These are phyloP conservation scores for Nycteola revayana DNA, from an alignment of 2,888 invertebrate genomes.

Conservation along the genomic window DNA sequence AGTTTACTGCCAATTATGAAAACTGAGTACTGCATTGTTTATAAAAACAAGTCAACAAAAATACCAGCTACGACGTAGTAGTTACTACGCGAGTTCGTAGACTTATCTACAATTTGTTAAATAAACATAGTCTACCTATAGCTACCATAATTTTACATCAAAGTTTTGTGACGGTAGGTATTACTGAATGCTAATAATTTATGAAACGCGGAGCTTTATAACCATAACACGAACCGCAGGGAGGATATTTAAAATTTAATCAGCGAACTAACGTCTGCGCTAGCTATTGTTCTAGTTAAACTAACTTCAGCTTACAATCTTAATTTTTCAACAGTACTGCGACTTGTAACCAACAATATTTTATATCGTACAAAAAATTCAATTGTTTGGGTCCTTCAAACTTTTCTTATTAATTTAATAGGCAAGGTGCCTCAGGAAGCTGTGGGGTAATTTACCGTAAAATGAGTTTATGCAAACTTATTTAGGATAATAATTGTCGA, in stretches of 20 bases:
- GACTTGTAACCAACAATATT: neutral
- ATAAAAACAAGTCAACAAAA: too few species aligned
- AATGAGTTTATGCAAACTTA: constrained; percentile 51
- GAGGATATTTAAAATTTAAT: constrained; percentile 8
- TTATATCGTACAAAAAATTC: neutral
- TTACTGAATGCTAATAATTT: too few species aligned
- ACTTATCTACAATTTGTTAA: too few species aligned
- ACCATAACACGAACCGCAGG: neutral
- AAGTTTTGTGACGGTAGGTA: too few species aligned
- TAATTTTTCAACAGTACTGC: neutral
- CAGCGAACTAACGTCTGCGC: constrained; percentile 6
- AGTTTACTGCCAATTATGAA: too few species aligned
- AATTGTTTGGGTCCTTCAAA: constrained; percentile 27
- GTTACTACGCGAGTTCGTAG: too few species aligned
- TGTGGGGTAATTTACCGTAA: constrained; percentile 43
- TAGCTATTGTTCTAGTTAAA: constrained; percentile 1
- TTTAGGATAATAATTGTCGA: constrained; percentile 51
- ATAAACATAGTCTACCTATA: too few species aligned
- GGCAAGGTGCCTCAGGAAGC: constrained; percentile 34
- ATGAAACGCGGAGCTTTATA: too few species aligned
- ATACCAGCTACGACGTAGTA: too few species aligned
- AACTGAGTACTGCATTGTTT: too few species aligned
- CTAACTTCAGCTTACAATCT: neutral
- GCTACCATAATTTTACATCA: too few species aligned
- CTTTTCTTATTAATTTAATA: constrained; percentile 52